phyloP scores from a whole-genome alignment of 2,113 vertebrate genomes.

The Megaleporinus macrocephalus region DNA sequence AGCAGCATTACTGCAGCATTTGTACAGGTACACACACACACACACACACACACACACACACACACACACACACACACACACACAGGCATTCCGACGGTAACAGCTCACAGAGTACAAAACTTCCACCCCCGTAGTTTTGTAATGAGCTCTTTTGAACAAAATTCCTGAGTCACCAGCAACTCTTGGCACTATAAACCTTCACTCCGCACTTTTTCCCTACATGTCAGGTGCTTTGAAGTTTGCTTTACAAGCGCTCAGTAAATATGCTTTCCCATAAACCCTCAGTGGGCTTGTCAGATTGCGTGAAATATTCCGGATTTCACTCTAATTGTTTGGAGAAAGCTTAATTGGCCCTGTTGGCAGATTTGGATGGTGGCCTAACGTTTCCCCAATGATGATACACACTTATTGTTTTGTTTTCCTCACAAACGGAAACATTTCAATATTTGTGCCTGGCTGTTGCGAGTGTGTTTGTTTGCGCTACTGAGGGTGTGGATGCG shows the following conservation, averaged over 20 bases:
- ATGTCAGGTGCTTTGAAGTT: conserved; percentile 39
- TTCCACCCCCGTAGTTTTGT: background rate
- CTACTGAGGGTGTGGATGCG: background rate
- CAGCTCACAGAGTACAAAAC: background rate
- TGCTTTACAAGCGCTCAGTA: conserved; percentile 28
- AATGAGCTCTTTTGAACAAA: conserved; percentile 32
- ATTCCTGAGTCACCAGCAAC: conserved; percentile 29
- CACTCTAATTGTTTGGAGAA: conserved; percentile 59
- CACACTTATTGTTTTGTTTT: conserved; percentile 40
- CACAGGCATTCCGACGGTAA: background rate
- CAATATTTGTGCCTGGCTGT: conserved; percentile 26
- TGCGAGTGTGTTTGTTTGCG: conserved; percentile 25
- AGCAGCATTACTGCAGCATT: conserved; percentile 90
- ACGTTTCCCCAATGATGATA: conserved; percentile 44
- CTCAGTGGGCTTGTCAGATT: conserved; percentile 47
- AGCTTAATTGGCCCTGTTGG: conserved; percentile 61
- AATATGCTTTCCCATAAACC: conserved; percentile 41
- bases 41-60: background rate
- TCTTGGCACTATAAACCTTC: background rate
- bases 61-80: conserved; percentile 17
- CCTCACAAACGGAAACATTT: conserved; percentile 13
- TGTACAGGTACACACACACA: conserved; percentile 84
- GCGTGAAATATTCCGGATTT: conserved; percentile 53
- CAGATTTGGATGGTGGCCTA: conserved; percentile 54
- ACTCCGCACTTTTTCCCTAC: background rate